Conservation (phyloP, 2,113 vertebrate genomes). For the Cephalopholis sonnerati region DNA sequence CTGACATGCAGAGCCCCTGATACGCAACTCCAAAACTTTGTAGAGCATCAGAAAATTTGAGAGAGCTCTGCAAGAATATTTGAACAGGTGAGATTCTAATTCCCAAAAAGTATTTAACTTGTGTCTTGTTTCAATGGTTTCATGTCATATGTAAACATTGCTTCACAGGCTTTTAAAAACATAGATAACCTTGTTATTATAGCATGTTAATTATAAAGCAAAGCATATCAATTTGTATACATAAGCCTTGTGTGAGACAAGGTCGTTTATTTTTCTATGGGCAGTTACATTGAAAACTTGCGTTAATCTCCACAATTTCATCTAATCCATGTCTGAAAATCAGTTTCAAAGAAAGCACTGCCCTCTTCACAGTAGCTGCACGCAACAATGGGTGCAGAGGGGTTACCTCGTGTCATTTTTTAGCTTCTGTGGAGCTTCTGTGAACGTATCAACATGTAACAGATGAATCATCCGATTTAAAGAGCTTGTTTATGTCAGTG, state of each 20-base stretch:
- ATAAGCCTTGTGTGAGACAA: background rate
- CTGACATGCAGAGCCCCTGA: slow-evolving; percentile 4
- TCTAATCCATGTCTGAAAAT: slow-evolving; percentile 38
- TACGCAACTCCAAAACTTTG: slow-evolving; percentile 24
- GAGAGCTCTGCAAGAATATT: background rate
- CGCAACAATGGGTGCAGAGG: slow-evolving; percentile 32
- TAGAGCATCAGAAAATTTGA: background rate
- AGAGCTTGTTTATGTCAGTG: slow-evolving; percentile 76
- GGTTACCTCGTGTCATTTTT: slow-evolving; percentile 56
- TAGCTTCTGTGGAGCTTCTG: slow-evolving; percentile 50
- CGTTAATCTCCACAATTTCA: slow-evolving; percentile 25
- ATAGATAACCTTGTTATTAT: slow-evolving; percentile 23
- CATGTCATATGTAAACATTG: background rate
- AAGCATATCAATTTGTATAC: slow-evolving; percentile 13
- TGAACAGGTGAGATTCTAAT: background rate
- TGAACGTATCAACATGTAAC: slow-evolving; percentile 65
- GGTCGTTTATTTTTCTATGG: slow-evolving; percentile 15
- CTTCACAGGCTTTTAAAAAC: slow-evolving; percentile 2
- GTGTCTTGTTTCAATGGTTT: slow-evolving; percentile 10
- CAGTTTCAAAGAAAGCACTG: slow-evolving; percentile 10
- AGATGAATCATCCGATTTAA: slow-evolving; percentile 78
- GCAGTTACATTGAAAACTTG: slow-evolving; percentile 11
- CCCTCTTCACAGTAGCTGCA: slow-evolving; percentile 38
- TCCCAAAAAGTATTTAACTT: background rate
- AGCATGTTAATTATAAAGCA: background rate